A percentile compares a stretch with the other conserved stretches of the same genome.
phyloP scores from a whole-genome alignment of 2,888 invertebrate species.

The Diaprepes abbreviatus region DNA sequence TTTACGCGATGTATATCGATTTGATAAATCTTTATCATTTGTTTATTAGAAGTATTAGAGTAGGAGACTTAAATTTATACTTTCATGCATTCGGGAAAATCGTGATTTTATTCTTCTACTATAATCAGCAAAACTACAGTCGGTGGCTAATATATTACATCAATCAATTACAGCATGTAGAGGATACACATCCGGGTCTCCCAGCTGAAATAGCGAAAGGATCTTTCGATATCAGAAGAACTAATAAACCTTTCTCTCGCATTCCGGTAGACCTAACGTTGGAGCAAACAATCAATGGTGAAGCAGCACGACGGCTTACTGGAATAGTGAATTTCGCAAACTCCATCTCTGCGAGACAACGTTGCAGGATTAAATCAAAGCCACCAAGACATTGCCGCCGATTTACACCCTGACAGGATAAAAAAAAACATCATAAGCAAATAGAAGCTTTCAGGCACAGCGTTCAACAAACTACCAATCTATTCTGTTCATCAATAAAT shows the following conservation, averaged over 20 bases:
- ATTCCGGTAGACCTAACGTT: constrained; percentile 45
- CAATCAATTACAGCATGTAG: constrained; percentile 18
- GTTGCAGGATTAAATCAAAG: constrained; percentile 26
- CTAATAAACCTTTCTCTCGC: constrained; percentile 38
- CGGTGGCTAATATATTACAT: constrained; percentile 40
- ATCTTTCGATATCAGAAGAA: constrained; percentile 49
- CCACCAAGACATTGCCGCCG: background rate
- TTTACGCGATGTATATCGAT: constrained; percentile 34
- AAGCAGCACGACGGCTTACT: constrained; percentile 44
- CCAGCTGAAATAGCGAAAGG: constrained; percentile 36
- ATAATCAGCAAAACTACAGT: constrained; percentile 42
- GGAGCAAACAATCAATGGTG: constrained; percentile 47
- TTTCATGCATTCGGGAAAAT: background rate
- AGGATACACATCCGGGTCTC: constrained; percentile 32
- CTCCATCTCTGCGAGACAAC: constrained; percentile 47
- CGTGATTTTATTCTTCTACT: constrained; percentile 24
- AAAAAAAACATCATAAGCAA: background rate
- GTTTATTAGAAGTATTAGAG: background rate
- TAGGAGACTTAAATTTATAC: constrained; percentile 2
- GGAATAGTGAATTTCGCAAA: constrained; percentile 44
- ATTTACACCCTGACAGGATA: constrained; percentile 1
- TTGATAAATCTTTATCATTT: constrained; percentile 14
- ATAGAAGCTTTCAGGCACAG: background rate
- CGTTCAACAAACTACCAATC: background rate
- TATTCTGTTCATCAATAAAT: background rate